These are phyloP conservation scores for Tachina lurida DNA, from an alignment of 2,888 invertebrate species.

Conservation along the genomic window DNA sequence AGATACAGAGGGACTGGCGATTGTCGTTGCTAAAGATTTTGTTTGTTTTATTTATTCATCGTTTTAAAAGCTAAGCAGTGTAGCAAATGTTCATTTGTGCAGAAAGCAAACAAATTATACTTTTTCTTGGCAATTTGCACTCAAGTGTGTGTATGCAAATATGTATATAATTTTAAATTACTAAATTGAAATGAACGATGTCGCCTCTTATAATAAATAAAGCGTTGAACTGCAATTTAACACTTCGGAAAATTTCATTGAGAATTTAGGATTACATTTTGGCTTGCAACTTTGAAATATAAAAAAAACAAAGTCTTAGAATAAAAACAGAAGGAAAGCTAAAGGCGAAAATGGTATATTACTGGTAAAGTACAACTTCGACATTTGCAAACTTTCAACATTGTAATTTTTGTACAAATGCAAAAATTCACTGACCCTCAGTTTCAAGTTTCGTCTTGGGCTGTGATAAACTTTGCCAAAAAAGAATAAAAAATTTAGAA, in stretches of 20 bases:
- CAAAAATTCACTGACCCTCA: too few species aligned
- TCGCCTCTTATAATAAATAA: conserved; percentile 16
- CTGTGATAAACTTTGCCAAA: too few species aligned
- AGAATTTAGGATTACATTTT: not conserved
- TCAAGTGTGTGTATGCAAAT: not conserved
- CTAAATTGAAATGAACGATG: not conserved
- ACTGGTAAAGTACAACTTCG: too few species aligned
- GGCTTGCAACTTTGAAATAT: not conserved
- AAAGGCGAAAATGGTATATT: not conserved
- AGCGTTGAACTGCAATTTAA: conserved; percentile 10
- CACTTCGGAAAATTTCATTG: not conserved
- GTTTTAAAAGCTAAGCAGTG: conserved; percentile 6
- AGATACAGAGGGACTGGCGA: not conserved
- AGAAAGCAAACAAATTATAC: conserved; percentile 19
- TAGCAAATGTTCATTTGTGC: conserved; percentile 6
- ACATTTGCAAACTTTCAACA: too few species aligned
- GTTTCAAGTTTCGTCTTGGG: too few species aligned
- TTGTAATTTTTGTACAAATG: too few species aligned
- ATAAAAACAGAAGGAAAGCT: not conserved
- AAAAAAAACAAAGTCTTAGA: not conserved
- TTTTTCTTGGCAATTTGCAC: conserved; percentile 12
- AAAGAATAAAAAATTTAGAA: too few species aligned
- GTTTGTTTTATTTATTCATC: conserved; percentile 21
- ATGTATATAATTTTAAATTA: not conserved
- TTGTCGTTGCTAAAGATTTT: conserved; percentile 28